phyloP scores from a whole-genome alignment of 2,888 invertebrate species.

The Geotrupes spiniger region DNA sequence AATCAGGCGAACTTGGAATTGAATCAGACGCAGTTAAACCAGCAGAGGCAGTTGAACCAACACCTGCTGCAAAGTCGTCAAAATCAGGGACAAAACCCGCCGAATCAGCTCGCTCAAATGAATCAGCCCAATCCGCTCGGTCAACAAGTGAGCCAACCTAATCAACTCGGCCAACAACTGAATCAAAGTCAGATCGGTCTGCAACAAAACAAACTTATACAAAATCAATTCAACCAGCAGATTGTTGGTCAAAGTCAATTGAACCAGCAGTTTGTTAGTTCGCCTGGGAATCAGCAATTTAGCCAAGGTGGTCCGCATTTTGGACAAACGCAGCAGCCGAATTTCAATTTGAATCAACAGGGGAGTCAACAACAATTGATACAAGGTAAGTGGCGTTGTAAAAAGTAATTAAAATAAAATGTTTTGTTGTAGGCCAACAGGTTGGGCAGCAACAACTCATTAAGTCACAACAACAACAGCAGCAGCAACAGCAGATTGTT shows the following conservation, averaged over 20 bases:
- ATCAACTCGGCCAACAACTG: constrained; percentile 37
- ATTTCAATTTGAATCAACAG: constrained; percentile 12
- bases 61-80: constrained; percentile 45
- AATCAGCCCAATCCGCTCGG: constrained; percentile 42
- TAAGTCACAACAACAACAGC: constrained; percentile 4
- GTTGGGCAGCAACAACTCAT: constrained; percentile 13
- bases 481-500: constrained; percentile 11
- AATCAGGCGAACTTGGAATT: constrained; percentile 8
- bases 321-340: constrained; percentile 34
- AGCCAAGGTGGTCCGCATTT: constrained; percentile 3
- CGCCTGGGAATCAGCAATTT: not conserved
- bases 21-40: constrained; percentile 21
- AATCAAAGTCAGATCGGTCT: constrained; percentile 30
- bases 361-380: constrained; percentile 11
- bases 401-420: constrained; percentile 14
- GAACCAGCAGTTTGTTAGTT: constrained; percentile 23
- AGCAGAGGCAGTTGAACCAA: constrained; percentile 48
- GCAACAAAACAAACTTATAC: constrained; percentile 51
- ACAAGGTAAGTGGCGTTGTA: constrained; percentile 8
- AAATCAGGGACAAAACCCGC: constrained; percentile 25
- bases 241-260: constrained; percentile 41
- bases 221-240: constrained; percentile 54
- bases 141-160: constrained; percentile 41
- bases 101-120: constrained; percentile 31
- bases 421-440: constrained; percentile 33